Evolutionary conservation across 1,140 invertebrate species (phyloP).

Genomic region (Drosophila busckii): DNA sequence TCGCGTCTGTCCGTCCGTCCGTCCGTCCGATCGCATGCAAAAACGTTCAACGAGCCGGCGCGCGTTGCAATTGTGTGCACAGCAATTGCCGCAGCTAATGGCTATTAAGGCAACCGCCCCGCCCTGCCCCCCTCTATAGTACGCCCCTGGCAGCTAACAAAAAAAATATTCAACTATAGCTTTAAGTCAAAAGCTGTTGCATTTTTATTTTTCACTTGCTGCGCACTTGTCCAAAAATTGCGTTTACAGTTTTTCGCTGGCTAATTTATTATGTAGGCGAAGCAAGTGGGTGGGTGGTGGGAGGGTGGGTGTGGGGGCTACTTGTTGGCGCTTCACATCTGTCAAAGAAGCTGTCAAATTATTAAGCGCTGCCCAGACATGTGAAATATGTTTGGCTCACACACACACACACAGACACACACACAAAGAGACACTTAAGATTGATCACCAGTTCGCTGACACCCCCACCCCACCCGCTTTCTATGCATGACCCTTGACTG

Average conservation of each 20-base stretch:
- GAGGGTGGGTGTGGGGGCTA: background rate
- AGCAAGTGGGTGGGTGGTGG: background rate
- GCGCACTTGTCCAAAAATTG: constrained; percentile 24
- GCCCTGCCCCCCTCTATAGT: background rate
- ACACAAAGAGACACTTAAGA: constrained; percentile 32
- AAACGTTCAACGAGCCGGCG: constrained; percentile 27
- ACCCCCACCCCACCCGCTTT: background rate
- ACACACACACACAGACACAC: constrained; percentile 4
- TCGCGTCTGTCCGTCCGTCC: background rate
- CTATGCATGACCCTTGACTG: constrained; percentile 12
- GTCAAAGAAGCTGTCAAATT: constrained; percentile 68
- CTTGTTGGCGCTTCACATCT: constrained; percentile 27
- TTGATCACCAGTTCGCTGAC: constrained; percentile 52
- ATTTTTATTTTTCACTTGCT: constrained; percentile 7
- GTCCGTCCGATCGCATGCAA: constrained; percentile 18
- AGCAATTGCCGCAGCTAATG: constrained; percentile 65
- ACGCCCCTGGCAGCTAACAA: constrained; percentile 4
- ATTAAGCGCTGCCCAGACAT: constrained; percentile 65
- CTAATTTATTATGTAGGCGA: constrained; percentile 56
- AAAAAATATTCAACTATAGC: background rate
- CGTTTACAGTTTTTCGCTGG: constrained; percentile 67
- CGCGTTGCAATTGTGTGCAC: constrained; percentile 24
- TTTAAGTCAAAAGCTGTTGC: constrained; percentile 31
- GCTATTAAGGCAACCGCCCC: constrained; percentile 52
- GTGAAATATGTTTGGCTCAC: constrained; percentile 42